These are phyloP conservation scores for Drosophila repletoides DNA, from an alignment of 1,140 invertebrate species.

Conservation along the genomic window DNA sequence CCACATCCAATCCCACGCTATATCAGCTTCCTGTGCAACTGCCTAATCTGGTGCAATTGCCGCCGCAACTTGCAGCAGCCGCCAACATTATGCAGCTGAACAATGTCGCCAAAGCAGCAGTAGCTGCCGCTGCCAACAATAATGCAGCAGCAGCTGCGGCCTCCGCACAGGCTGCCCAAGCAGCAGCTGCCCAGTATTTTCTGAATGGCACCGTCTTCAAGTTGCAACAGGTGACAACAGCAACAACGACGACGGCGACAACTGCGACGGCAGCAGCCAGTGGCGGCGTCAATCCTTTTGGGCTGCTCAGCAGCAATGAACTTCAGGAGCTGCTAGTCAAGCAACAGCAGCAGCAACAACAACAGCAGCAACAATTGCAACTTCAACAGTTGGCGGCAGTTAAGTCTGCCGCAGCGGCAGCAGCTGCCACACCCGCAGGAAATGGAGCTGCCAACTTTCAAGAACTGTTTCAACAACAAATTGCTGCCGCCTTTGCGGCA, in stretches of 20 bases:
- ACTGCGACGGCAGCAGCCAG: constrained; percentile 61
- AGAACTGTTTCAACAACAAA: constrained; percentile 74
- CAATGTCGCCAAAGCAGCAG: constrained; percentile 66
- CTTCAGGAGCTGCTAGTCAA: constrained; percentile 67
- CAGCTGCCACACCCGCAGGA: constrained; percentile 29
- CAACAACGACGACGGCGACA: constrained; percentile 77
- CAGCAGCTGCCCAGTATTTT: constrained; percentile 77
- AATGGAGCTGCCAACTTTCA: constrained; percentile 58
- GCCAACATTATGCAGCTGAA: constrained; percentile 79
- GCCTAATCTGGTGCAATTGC: constrained; percentile 81
- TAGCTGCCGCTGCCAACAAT: constrained; percentile 61
- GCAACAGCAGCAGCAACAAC: constrained; percentile 66
- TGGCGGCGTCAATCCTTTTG: constrained; percentile 60
- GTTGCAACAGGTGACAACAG: constrained; percentile 78
- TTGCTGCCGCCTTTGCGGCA: constrained; percentile 59
- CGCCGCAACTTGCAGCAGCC: constrained; percentile 73
- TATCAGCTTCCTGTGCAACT: constrained; percentile 79
- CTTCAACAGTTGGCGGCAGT: constrained; percentile 27
- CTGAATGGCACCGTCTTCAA: constrained; percentile 82
- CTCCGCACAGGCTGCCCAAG: constrained; percentile 69
- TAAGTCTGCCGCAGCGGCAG: constrained; percentile 28
- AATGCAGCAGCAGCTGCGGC: constrained; percentile 58
- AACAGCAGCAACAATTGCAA: constrained; percentile 63
- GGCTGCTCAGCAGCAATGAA: constrained; percentile 60
- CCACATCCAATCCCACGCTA: constrained; percentile 58